phyloP scores from a whole-genome alignment of 2,888 invertebrate genomes.

The Scaptomyza parva region DNA sequence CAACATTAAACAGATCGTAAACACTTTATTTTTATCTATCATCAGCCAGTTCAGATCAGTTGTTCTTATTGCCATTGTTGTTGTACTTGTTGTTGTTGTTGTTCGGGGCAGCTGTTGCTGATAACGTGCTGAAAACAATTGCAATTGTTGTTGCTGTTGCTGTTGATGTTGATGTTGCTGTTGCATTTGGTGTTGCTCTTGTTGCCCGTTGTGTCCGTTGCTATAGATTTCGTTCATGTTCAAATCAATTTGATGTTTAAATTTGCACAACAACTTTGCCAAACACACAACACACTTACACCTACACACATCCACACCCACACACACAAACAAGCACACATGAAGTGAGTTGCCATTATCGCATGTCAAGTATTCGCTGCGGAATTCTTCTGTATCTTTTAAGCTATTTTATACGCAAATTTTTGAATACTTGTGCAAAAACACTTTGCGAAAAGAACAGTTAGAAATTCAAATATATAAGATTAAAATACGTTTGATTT shows the following conservation, averaged over 20 bases:
- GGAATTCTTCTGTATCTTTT: neutral
- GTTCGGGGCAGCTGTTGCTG: slow-evolving; percentile 20
- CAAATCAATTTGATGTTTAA: slow-evolving; percentile 65
- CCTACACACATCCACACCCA: slow-evolving; percentile 6
- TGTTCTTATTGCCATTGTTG: slow-evolving; percentile 4
- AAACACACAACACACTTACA: slow-evolving; percentile 22
- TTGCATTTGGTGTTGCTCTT: too few species aligned
- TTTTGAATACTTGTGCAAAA: too few species aligned
- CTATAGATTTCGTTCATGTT: slow-evolving; percentile 64
- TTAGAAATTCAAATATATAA: too few species aligned
- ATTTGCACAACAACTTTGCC: slow-evolving; percentile 54
- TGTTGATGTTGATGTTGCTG: slow-evolving; percentile 38
- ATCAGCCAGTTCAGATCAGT: slow-evolving; percentile 15
- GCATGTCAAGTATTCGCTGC: slow-evolving; percentile 7
- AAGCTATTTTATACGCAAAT: too few species aligned
- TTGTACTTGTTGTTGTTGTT: slow-evolving; percentile 23
- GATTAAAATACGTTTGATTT: too few species aligned
- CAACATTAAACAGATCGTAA: slow-evolving; percentile 76
- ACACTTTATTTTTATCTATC: slow-evolving; percentile 71
- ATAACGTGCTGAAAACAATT: slow-evolving; percentile 64
- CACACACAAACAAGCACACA: neutral
- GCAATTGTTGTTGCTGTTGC: slow-evolving; percentile 32
- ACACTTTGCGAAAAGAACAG: too few species aligned
- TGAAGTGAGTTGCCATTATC: slow-evolving; percentile 26
- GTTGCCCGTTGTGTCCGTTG: slow-evolving; percentile 30